phyloP scores from a whole-genome alignment of 2,888 invertebrate species.

The Dicyrtomina minuta region DNA sequence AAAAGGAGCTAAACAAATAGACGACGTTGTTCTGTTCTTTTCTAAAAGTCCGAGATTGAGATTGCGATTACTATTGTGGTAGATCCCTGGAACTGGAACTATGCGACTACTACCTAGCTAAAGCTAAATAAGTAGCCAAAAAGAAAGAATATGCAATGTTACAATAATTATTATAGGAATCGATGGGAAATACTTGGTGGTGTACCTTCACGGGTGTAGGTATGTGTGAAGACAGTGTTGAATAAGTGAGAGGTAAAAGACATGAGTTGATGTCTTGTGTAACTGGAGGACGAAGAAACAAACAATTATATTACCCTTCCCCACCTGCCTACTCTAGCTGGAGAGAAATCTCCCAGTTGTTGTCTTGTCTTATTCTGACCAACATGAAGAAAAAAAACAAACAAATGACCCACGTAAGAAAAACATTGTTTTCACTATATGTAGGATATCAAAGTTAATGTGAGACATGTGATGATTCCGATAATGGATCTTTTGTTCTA shows the following conservation, averaged over 20 bases:
- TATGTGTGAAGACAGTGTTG: too few species aligned
- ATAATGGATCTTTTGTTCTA: conserved; percentile 25
- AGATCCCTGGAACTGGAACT: conserved; percentile 1
- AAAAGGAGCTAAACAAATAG: conserved; percentile 28
- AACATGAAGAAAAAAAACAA: neutral
- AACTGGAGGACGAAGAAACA: too few species aligned
- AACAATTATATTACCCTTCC: neutral
- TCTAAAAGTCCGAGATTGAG: neutral
- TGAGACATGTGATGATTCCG: conserved; percentile 29
- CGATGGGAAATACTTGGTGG: too few species aligned
- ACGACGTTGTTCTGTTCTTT: neutral
- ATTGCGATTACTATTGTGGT: neutral
- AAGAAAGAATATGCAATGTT: too few species aligned
- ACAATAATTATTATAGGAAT: too few species aligned
- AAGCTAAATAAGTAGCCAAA: too few species aligned
- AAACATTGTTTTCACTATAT: neutral
- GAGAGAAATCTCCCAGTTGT: neutral
- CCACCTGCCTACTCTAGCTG: neutral
- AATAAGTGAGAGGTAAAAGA: too few species aligned
- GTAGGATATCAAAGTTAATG: conserved; percentile 25
- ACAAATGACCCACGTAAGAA: neutral
- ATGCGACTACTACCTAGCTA: conserved; percentile 1
- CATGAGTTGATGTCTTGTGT: too few species aligned
- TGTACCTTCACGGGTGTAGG: too few species aligned
- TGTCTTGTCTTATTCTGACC: neutral